Conservation (phyloP, 2,113 vertebrate genomes). For the Zosterops lateralis region DNA sequence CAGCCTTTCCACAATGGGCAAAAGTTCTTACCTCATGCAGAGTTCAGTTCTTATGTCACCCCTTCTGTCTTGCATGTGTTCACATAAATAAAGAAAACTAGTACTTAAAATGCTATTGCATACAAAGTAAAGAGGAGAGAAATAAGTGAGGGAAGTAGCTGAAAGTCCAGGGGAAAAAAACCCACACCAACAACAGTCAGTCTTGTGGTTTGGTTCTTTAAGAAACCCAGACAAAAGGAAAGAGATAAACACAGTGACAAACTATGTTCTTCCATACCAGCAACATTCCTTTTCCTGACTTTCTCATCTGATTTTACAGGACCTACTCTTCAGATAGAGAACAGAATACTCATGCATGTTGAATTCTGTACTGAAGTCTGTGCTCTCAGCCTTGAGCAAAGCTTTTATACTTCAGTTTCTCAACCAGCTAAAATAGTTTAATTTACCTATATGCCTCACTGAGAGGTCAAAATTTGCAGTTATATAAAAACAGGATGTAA, state of each 20-base stretch:
- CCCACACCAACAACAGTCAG: not conserved
- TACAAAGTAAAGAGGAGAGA: not conserved
- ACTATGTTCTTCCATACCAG: not conserved
- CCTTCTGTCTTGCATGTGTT: not conserved
- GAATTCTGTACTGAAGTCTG: not conserved
- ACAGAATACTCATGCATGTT: not conserved
- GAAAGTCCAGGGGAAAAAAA: not conserved
- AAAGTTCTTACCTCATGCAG: not conserved
- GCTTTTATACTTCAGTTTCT: not conserved
- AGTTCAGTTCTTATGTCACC: not conserved
- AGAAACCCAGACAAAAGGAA: not conserved
- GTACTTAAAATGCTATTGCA: not conserved
- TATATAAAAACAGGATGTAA: not conserved
- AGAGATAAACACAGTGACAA: not conserved
- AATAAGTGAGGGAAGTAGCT: not conserved
- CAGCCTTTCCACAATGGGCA: not conserved
- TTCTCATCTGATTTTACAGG: not conserved
- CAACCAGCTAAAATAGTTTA: not conserved
- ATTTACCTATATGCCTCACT: not conserved
- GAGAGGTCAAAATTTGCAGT: not conserved
- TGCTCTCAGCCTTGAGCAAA: not conserved
- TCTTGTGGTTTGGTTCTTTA: not conserved
- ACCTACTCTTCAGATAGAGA: not conserved
- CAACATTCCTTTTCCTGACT: not conserved
- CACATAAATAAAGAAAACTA: not conserved